phyloP scores from a whole-genome alignment of 1,140 invertebrate species.

The Anagrus nilaparvatae region DNA sequence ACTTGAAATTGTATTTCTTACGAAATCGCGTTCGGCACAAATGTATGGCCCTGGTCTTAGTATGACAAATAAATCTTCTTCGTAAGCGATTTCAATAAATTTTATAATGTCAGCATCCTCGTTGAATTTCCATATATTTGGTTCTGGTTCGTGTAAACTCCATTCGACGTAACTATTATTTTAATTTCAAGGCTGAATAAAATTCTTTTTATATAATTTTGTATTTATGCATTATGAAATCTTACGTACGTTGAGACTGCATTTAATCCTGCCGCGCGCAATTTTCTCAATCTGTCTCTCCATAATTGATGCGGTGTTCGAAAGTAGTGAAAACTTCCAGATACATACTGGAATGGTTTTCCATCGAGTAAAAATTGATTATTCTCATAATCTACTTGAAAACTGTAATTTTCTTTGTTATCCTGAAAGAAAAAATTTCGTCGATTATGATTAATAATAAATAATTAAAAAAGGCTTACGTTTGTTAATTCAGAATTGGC shows the following conservation, averaged over 20 bases:
- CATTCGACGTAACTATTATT: slow-evolving; percentile 74
- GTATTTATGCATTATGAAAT: neutral
- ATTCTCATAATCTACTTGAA: slow-evolving; percentile 54
- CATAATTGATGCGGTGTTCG: slow-evolving; percentile 70
- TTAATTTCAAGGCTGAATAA: neutral
- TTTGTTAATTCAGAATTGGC: no score
- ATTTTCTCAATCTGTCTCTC: slow-evolving; percentile 68
- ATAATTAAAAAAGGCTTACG: no score
- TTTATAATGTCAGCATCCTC: slow-evolving; percentile 62
- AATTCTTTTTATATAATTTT: neutral
- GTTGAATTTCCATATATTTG: slow-evolving; percentile 55
- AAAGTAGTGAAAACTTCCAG: slow-evolving; percentile 87
- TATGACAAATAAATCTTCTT: slow-evolving; percentile 71
- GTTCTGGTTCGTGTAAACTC: slow-evolving; percentile 75
- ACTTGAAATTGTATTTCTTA: slow-evolving; percentile 24
- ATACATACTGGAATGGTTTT: slow-evolving; percentile 63
- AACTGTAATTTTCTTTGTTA: slow-evolving; percentile 17
- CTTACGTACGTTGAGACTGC: slow-evolving; percentile 69
- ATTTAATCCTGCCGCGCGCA: slow-evolving; percentile 76
- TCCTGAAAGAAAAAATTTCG: no score
- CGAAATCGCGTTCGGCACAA: slow-evolving; percentile 72
- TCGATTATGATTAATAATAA: no score
- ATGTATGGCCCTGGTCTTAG: slow-evolving; percentile 86
- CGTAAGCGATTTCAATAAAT: slow-evolving; percentile 67
- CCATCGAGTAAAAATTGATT: slow-evolving; percentile 75